Conservation (phyloP, 2,888 invertebrate genomes). For the Acronicta aceris region DNA sequence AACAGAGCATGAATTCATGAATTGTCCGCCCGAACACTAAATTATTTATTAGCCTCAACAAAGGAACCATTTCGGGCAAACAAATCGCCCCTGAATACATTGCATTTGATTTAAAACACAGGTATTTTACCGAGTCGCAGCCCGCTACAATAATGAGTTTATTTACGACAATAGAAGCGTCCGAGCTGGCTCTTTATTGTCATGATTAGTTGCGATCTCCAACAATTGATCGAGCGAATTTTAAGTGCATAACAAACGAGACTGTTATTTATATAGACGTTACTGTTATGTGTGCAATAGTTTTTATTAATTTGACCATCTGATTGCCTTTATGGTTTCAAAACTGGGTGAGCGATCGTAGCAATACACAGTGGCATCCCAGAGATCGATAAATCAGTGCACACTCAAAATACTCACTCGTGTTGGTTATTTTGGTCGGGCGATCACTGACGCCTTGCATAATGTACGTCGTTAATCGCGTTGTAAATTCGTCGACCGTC, state of each 20-base stretch:
- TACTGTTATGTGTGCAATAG: conserved; percentile 62
- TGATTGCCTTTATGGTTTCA: conserved; percentile 61
- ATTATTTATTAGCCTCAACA: conserved; percentile 80
- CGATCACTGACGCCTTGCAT: conserved; percentile 69
- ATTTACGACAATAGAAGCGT: conserved; percentile 74
- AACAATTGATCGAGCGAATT: conserved; percentile 71
- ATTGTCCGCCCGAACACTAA: conserved; percentile 64
- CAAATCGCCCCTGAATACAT: conserved; percentile 74
- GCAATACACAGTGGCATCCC: conserved; percentile 68
- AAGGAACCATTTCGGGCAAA: conserved; percentile 73
- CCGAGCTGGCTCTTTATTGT: conserved; percentile 67
- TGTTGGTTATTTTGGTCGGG: conserved; percentile 65
- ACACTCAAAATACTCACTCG: conserved; percentile 71
- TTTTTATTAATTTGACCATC: conserved; percentile 72
- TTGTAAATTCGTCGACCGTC: conserved; percentile 70
- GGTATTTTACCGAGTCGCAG: conserved; percentile 82
- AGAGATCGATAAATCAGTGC: conserved; percentile 67
- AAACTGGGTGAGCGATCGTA: conserved; percentile 66
- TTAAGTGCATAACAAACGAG: conserved; percentile 71
- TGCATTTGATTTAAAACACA: conserved; percentile 80
- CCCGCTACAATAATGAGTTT: conserved; percentile 73
- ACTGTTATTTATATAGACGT: conserved; percentile 66
- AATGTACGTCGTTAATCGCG: conserved; percentile 74
- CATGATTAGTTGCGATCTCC: conserved; percentile 71
- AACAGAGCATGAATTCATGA: conserved; percentile 70